Conservation (phyloP, 2,113 vertebrate genomes). For the Dipodomys stephensi region DNA sequence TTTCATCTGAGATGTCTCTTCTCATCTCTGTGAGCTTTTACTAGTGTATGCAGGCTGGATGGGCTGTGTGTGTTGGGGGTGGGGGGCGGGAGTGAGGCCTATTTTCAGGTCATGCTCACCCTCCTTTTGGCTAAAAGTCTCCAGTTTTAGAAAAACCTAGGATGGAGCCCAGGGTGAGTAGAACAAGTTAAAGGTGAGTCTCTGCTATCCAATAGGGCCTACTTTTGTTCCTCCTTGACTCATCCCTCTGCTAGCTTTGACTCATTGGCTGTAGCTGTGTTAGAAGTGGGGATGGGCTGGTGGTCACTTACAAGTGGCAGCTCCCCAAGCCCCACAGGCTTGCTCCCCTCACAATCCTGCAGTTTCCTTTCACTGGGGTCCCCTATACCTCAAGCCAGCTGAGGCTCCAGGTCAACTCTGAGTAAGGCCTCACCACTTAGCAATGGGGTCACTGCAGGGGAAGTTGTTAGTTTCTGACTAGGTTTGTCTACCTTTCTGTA, state of each 20-base stretch:
- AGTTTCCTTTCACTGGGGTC: neutral
- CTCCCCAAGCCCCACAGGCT: neutral
- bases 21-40: neutral
- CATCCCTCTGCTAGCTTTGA: neutral
- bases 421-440: constrained; percentile 72
- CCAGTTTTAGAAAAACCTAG: neutral
- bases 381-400: constrained; percentile 36
- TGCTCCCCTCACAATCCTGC: neutral
- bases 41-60: neutral
- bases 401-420: constrained; percentile 69
- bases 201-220: neutral
- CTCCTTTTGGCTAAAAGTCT: constrained; percentile 6
- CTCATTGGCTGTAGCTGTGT: neutral
- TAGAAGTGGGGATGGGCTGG: neutral
- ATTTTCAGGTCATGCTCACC: neutral
- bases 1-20: neutral
- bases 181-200: neutral
- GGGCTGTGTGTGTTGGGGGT: neutral
- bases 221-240: neutral
- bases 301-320: neutral
- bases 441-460: constrained; percentile 79
- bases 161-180: neutral
- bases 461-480: constrained; percentile 80
- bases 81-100: neutral
- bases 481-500: constrained; percentile 87